Percentiles rank a stretch among this genome's conserved stretches.
Conservation (phyloP, 1,140 invertebrate genomes). For the Drosophila kepulauana region DNA sequence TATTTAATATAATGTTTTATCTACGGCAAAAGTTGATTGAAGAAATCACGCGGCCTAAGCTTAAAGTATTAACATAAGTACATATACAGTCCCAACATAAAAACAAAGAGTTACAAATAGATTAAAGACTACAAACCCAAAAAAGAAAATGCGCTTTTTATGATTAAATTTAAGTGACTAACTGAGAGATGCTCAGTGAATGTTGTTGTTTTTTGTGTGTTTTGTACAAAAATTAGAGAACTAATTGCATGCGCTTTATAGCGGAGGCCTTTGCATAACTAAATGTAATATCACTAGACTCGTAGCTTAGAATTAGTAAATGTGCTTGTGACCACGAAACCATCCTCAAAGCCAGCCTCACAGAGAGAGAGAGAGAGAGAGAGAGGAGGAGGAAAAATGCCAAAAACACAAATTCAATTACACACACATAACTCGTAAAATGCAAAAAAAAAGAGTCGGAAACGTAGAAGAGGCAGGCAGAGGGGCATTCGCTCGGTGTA, state of each 20-base stretch:
- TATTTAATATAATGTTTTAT: slow-evolving; percentile 18
- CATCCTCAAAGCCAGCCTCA: slow-evolving; percentile 2
- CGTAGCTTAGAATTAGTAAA: slow-evolving; percentile 73
- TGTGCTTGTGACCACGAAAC: slow-evolving; percentile 19
- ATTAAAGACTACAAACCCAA: slow-evolving; percentile 36
- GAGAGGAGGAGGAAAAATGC: slow-evolving; percentile 51
- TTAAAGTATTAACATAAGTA: background rate
- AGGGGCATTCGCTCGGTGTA: background rate
- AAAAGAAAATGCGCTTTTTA: slow-evolving; percentile 36
- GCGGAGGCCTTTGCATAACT: slow-evolving; percentile 59
- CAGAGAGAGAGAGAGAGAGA: background rate
- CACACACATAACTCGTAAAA: slow-evolving; percentile 73
- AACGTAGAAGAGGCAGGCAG: background rate
- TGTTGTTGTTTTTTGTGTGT: background rate
- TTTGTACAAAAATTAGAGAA: slow-evolving; percentile 67
- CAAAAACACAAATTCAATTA: slow-evolving; percentile 82
- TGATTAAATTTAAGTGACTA: background rate
- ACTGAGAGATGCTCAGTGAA: slow-evolving; percentile 6
- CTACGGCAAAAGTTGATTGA: slow-evolving; percentile 47
- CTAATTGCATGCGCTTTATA: slow-evolving; percentile 59
- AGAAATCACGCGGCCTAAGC: slow-evolving; percentile 40
- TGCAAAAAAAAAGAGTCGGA: slow-evolving; percentile 41
- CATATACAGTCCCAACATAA: slow-evolving; percentile 11
- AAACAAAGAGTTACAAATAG: slow-evolving; percentile 8
- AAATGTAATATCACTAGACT: slow-evolving; percentile 84